phyloP scores from a whole-genome alignment of 2,113 vertebrate genomes.

The Sterrhoptilus dennistouni region DNA sequence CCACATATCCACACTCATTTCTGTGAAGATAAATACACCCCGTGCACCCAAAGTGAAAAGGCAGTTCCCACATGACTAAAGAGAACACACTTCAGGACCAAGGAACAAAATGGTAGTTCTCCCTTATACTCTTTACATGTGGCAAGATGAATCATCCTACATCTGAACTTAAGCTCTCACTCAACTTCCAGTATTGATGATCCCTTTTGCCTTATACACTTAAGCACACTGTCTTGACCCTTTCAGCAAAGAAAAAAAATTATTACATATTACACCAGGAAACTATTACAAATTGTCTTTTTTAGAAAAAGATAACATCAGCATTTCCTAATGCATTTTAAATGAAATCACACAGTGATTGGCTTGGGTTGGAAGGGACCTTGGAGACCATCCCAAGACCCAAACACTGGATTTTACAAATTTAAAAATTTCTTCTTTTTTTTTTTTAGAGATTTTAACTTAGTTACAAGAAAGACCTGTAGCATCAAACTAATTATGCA shows the following conservation, averaged over 20 bases:
- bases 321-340: not conserved
- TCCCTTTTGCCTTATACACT: not conserved
- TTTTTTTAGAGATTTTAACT: not conserved
- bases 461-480: not conserved
- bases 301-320: not conserved
- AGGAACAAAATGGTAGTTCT: slow-evolving; percentile 10
- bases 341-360: not conserved
- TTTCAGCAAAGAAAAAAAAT: not conserved
- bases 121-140: not conserved
- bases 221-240: not conserved
- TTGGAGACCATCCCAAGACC: not conserved
- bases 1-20: slow-evolving; percentile 68
- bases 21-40: slow-evolving; percentile 60
- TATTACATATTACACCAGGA: not conserved
- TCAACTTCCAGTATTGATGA: not conserved
- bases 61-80: slow-evolving; percentile 10
- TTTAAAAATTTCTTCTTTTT: not conserved
- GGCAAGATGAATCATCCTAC: not conserved
- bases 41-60: slow-evolving; percentile 43
- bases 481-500: not conserved
- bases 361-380: not conserved
- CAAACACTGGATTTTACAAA: not conserved
- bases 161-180: not conserved
- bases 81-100: not conserved
- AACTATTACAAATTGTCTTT: not conserved